Evolutionary conservation across 2,113 vertebrate species (phyloP), one percentile per base, ranked within the genome.

Genomic region (Ceyx cyanopectus): DNA sequence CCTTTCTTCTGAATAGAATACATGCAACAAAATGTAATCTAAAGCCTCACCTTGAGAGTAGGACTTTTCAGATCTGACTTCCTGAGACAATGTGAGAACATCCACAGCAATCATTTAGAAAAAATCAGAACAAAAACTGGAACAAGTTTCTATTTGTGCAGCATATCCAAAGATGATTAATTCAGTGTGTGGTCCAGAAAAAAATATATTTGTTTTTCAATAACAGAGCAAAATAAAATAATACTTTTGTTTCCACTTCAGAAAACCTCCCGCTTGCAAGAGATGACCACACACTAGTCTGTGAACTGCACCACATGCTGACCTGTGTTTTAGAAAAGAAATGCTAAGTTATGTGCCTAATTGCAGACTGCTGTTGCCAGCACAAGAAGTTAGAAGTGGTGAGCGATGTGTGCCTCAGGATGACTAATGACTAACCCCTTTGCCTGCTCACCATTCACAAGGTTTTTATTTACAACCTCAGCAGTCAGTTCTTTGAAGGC

Each of bases 171-270:
- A 86, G 68, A 81, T 85, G 16, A 73, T 87, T 87, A 74, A 87
- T 94, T 70, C 48, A 1, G 56, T 96, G 95, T 93, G 95, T 94
- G 92, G 92, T 91, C 92, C 87, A 89, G 72, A 85, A 70, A 5
- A 82, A 87, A 82, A 37, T 10, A 37, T 84, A 63, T 91, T 93
- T 87, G 21, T 74, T 92, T 94, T 87, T 72, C 65, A 34, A 40
- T 50, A 53, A 16, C 46, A 73, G 66, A 90, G 48, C 16, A 89
- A 77, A 93, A 80, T 67, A 89, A 92, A 68, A 32, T 83, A 81
- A 51, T 45, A 65, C 13, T 66, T 84, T 78, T 93, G 85, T 87
- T 86, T 90, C 82, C 61, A 67, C 62, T 89, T 89, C 88, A 87
- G 62, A 82, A 89, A 90, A 41, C 72, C 40, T 94, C 48, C 87